Percentiles rank a stretch among this genome's conserved stretches.
Conservation (phyloP, 2,113 vertebrate species). For the Notechis scutatus region DNA sequence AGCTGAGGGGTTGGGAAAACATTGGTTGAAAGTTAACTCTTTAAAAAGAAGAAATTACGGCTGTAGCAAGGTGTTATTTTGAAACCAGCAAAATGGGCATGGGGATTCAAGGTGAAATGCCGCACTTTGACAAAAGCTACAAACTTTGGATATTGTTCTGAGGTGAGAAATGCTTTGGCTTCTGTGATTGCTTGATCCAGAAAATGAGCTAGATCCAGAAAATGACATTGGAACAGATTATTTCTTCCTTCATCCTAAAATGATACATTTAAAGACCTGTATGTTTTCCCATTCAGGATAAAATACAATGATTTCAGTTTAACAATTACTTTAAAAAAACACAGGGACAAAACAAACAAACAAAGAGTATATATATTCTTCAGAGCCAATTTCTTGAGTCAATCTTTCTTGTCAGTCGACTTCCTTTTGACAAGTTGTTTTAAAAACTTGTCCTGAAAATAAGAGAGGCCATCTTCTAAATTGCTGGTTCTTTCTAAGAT, state of each 20-base stretch:
- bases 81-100: not conserved
- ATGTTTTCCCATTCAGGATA: too few relatives aligned
- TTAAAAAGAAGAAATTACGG: not conserved
- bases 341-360: too few relatives aligned
- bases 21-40: not conserved
- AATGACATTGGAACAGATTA: not conserved
- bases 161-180: not conserved
- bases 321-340: too few relatives aligned
- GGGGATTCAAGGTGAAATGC: not conserved
- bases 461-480: too few relatives aligned
- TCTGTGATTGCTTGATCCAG: not conserved
- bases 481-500: not conserved
- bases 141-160: not conserved
- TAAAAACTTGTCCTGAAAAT: too few relatives aligned
- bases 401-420: too few relatives aligned
- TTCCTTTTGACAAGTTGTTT: too few relatives aligned
- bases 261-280: not conserved
- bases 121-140: not conserved
- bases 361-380: too few relatives aligned
- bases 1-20: not conserved
- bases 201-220: not conserved
- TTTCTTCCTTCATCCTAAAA: too few relatives aligned
- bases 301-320: too few relatives aligned
- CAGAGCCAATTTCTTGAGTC: too few relatives aligned
- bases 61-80: not conserved